Percentiles rank a stretch among this genome's conserved stretches.
These are phyloP conservation scores for Grapholita molesta DNA, from an alignment of 1,140 invertebrate genomes.

Conservation along the genomic window DNA sequence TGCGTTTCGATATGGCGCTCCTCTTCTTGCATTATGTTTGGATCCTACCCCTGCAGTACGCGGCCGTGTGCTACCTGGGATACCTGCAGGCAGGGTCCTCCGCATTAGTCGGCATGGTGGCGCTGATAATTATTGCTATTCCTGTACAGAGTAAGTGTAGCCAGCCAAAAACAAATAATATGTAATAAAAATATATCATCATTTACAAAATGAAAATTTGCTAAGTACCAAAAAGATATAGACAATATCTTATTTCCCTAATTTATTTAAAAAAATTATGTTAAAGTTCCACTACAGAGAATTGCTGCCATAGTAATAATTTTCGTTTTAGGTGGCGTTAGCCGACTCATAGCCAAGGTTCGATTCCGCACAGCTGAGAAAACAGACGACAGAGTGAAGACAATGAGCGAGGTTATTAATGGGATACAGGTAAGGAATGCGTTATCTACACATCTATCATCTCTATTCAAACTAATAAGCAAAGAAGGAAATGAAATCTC, in stretches of 20 bases:
- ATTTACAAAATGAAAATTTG: too few species aligned
- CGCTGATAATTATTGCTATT: slow-evolving; percentile 63
- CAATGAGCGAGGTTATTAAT: slow-evolving; percentile 90
- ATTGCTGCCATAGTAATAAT: too few species aligned
- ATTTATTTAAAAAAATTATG: too few species aligned
- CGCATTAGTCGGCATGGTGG: slow-evolving; percentile 61
- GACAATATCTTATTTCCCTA: too few species aligned
- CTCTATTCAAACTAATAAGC: too few species aligned
- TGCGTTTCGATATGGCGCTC: slow-evolving; percentile 79
- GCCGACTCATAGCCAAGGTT: slow-evolving; percentile 79
- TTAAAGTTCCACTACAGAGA: too few species aligned
- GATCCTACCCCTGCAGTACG: slow-evolving; percentile 69
- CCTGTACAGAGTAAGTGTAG: slow-evolving; percentile 64
- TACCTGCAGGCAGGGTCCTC: slow-evolving; percentile 73
- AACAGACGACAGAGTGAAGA: slow-evolving; percentile 86
- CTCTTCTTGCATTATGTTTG: slow-evolving; percentile 76
- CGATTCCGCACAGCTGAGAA: slow-evolving; percentile 79
- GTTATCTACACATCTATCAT: too few species aligned
- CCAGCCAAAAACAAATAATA: too few species aligned
- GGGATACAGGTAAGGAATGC: slow-evolving; percentile 82
- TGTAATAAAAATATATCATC: too few species aligned
- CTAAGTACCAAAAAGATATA: too few species aligned
- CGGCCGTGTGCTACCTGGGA: slow-evolving; percentile 76
- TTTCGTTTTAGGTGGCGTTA: slow-evolving; percentile 80
- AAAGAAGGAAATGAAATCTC: too few species aligned